Base-by-base conservation (phyloP, 1,140 invertebrate genomes). In the Zaprionus gabonicus region DNA sequence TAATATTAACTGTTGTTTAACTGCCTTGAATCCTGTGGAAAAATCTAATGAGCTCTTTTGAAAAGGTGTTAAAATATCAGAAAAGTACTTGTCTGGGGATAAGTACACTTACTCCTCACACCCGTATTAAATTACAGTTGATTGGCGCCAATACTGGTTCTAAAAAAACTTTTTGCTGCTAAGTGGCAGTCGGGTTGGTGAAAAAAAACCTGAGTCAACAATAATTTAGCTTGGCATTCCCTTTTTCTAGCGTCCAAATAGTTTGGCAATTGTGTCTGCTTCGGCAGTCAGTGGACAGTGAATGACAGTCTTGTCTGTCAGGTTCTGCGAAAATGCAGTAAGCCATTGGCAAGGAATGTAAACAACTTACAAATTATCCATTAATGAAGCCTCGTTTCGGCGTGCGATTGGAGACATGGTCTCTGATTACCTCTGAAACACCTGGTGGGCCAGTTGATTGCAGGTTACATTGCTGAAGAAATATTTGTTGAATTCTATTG, bases 121-220 rank as follows among this genome's bases (percentile, higher is more conserved):
- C 71, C 78, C 90, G 81, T 90, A 80, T 88, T 85, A 88, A 88
- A 88, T 88, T 88, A 88, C 85, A 90, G 90, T 85, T 90, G 85
- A 88, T 85, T 90, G 81, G 85, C 85, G 81, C 85, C 81, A 85
- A 90, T 84, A 84, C 46, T 17, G 31, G 31, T 64, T 60, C 27
- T 10, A 17, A 44, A 57, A 51, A 53, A 60, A 71, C 28, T 69
- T 17, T 12, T 65, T 51, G 53, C 67, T 76, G 81, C 77, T 88
- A 84, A 88, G 81, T 88, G 85, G 78, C 75, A 69, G 67, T 78
- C 62, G 38, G 66, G 46, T 28, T 66, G 20, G n/a, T 55, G 7
- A 15, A 38, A 71, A 86, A 73, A 79, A 79, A 90, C 85, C 82
- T 77, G 72, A 88, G 85, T 90, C 85, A 90, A 88, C 85, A 90